phyloP scores from a whole-genome alignment of 2,113 vertebrate genomes.

The Dromas ardeola region DNA sequence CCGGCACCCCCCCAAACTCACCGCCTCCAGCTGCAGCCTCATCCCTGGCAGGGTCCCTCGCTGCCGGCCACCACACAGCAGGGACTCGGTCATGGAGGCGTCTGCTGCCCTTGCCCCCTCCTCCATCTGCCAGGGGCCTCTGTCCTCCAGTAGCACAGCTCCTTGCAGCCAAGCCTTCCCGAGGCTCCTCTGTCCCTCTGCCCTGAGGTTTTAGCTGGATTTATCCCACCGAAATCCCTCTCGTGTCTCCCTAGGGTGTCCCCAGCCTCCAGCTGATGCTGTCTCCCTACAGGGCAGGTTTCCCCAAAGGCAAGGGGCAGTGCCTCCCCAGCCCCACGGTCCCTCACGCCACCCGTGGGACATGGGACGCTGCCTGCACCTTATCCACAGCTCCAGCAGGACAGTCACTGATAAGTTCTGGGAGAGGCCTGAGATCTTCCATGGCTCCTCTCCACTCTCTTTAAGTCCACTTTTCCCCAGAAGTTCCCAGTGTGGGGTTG shows the following conservation, averaged over 20 bases:
- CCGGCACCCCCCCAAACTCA: fast-evolving
- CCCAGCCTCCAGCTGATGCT: not conserved
- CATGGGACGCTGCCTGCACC: fast-evolving
- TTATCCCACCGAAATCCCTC: not conserved
- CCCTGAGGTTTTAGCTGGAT: not conserved
- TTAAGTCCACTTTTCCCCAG: not conserved
- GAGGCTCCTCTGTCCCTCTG: not conserved
- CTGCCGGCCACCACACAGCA: not conserved
- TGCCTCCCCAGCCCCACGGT: not conserved
- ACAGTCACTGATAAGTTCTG: fast-evolving
- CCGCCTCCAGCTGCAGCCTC: not conserved
- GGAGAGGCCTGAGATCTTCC: not conserved
- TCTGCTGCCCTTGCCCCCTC: not conserved
- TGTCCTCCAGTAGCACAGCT: not conserved
- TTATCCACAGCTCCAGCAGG: not conserved
- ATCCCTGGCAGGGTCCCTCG: fast-evolving
- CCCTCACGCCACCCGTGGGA: not conserved
- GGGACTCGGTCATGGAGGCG: not conserved
- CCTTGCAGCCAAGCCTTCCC: not conserved
- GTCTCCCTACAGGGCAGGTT: fast-evolving
- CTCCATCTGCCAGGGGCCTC: not conserved
- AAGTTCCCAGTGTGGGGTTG: not conserved
- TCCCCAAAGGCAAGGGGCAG: not conserved
- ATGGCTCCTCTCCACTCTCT: not conserved
- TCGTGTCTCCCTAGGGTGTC: not conserved